These are phyloP conservation scores for Zaprionus inermis DNA, from an alignment of 1,140 invertebrate genomes.

Conservation along the genomic window DNA sequence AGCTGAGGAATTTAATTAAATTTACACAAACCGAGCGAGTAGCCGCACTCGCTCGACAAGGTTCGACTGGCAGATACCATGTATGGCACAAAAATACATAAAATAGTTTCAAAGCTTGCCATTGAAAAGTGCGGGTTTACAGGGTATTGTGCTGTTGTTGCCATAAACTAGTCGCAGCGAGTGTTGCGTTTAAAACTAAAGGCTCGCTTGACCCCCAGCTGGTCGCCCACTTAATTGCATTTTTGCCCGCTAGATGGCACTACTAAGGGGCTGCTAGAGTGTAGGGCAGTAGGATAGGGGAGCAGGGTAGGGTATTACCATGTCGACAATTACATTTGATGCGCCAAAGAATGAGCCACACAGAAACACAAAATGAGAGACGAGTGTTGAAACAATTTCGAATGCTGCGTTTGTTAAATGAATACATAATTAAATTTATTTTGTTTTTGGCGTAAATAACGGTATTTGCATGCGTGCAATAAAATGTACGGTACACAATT, in stretches of 20 bases:
- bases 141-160: slow-evolving; percentile 9
- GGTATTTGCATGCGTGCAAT: slow-evolving; percentile 24
- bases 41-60: too few relatives aligned
- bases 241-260: slow-evolving; percentile 36
- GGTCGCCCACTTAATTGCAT: slow-evolving; percentile 64
- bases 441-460: too few relatives aligned
- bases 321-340: slow-evolving; percentile 25
- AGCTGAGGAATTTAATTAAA: slow-evolving; percentile 76
- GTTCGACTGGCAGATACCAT: slow-evolving; percentile 4
- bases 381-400: background rate
- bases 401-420: slow-evolving; percentile 69
- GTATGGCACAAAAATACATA: background rate
- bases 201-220: background rate
- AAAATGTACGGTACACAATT: slow-evolving; percentile 15
- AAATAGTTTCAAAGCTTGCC: too few relatives aligned
- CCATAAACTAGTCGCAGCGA: background rate
- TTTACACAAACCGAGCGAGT: slow-evolving; percentile 31
- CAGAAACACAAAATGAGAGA: background rate
- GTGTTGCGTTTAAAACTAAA: slow-evolving; percentile 9
- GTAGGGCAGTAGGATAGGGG: background rate
- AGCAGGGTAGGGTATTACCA: background rate
- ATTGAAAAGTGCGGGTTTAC: too few relatives aligned
- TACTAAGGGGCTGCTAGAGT: background rate
- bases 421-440: slow-evolving; percentile 60
- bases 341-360: too few relatives aligned